Conservation (phyloP, 2,113 vertebrate species). For the Condylura cristata region DNA sequence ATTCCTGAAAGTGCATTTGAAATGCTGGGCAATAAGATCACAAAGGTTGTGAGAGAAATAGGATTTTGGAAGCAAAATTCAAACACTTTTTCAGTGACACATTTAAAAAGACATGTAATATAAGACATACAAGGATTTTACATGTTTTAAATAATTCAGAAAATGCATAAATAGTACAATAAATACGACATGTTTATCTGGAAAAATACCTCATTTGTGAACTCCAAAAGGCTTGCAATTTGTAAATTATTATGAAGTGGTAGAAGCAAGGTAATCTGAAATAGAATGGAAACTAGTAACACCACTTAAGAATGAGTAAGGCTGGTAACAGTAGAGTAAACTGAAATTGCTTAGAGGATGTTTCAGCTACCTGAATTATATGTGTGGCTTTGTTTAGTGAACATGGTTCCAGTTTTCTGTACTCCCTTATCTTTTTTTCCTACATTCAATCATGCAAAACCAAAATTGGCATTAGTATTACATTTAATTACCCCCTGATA, state of each 20-base stretch:
- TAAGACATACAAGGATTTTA: background rate
- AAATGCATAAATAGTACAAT: background rate
- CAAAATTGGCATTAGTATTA: background rate
- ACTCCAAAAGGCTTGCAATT: background rate
- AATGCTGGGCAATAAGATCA: background rate
- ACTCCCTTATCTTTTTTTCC: background rate
- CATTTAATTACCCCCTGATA: background rate
- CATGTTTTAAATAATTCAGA: background rate
- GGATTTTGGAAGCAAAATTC: background rate
- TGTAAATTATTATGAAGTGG: background rate
- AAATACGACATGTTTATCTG: background rate
- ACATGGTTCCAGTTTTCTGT: background rate
- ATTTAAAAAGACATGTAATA: background rate
- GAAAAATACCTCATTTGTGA: background rate
- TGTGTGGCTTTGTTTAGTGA: background rate
- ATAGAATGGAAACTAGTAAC: background rate
- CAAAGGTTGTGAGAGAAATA: background rate
- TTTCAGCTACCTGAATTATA: background rate
- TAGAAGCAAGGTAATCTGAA: background rate
- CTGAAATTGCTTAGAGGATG: background rate
- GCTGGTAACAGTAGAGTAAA: background rate
- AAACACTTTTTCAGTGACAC: background rate
- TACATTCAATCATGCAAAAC: slow-evolving; percentile 4
- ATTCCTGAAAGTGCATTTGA: background rate
- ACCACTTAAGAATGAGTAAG: no score